Percentiles rank a stretch among this genome's conserved stretches.
These are phyloP conservation scores for Nibea albiflora DNA, from an alignment of 2,113 vertebrate species.

Conservation along the genomic window DNA sequence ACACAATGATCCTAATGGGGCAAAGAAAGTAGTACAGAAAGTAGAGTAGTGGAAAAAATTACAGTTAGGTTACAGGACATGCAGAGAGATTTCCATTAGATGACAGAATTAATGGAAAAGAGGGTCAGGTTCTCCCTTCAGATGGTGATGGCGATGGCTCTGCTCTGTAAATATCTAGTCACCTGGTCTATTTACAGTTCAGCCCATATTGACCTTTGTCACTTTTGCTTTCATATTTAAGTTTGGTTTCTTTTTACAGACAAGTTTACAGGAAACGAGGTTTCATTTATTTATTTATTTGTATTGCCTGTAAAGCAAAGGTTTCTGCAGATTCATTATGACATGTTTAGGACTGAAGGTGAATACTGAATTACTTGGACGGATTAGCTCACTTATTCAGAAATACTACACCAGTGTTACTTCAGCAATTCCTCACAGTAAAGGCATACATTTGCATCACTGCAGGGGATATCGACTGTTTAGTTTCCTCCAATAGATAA, in stretches of 20 bases:
- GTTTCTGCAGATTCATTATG: neutral
- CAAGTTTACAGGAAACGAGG: neutral
- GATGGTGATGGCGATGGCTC: neutral
- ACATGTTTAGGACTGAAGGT: neutral
- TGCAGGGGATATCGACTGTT: constrained; percentile 4
- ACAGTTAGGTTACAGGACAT: neutral
- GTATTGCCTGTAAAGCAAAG: no score
- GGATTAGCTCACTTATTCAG: neutral
- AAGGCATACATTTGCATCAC: neutral
- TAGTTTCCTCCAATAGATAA: constrained; percentile 5
- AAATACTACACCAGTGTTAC: neutral
- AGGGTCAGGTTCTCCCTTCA: neutral
- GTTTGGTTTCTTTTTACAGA: neutral
- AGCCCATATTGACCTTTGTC: neutral
- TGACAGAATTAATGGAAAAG: neutral
- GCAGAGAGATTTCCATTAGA: neutral
- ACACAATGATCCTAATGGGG: neutral
- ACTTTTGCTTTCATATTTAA: neutral
- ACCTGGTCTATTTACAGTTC: neutral
- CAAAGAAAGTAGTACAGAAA: neutral
- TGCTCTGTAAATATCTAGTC: neutral
- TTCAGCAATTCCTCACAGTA: neutral
- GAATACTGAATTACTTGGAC: neutral
- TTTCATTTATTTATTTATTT: no score
- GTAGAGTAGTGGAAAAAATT: neutral